A percentile compares a stretch with the other conserved stretches of the same genome.
These are phyloP conservation scores for Phalera bucephala DNA, from an alignment of 2,888 invertebrate genomes.

Conservation along the genomic window DNA sequence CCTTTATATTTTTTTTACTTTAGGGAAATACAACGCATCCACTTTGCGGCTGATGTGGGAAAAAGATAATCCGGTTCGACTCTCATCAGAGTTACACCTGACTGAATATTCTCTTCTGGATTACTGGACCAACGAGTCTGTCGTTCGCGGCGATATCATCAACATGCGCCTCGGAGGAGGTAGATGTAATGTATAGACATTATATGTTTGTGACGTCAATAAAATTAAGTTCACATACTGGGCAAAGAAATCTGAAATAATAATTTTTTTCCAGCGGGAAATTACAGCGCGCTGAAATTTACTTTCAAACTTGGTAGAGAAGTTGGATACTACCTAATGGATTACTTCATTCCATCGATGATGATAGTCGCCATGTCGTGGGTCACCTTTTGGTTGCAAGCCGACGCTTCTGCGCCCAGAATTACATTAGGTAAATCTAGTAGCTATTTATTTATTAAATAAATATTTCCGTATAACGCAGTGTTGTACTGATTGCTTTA, in stretches of 20 bases:
- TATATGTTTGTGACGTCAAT: constrained; percentile 39
- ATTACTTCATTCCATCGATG: constrained; percentile 94
- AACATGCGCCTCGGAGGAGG: constrained; percentile 89
- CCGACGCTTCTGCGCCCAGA: constrained; percentile 92
- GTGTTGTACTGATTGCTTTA: background rate
- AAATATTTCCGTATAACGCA: background rate
- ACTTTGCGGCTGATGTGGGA: constrained; percentile 91
- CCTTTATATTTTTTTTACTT: constrained; percentile 41
- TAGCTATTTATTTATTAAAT: background rate
- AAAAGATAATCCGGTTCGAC: constrained; percentile 86
- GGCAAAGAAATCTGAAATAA: constrained; percentile 1
- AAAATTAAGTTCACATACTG: constrained; percentile 6
- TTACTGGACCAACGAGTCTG: constrained; percentile 87
- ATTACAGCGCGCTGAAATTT: constrained; percentile 91
- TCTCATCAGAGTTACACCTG: constrained; percentile 89
- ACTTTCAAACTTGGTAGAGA: constrained; percentile 91
- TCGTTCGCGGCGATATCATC: constrained; percentile 86
- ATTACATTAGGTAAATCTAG: constrained; percentile 87
- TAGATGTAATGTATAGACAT: constrained; percentile 72
- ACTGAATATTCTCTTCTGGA: constrained; percentile 90
- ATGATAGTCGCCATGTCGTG: constrained; percentile 93
- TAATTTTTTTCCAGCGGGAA: constrained; percentile 85
- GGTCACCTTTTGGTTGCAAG: constrained; percentile 95
- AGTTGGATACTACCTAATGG: constrained; percentile 94
- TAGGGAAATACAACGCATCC: constrained; percentile 92